Evolutionary conservation across 1,140 invertebrate species (phyloP), one percentile per base, ranked within the genome.

Genomic region (Tetramorium parvispinum): DNA sequence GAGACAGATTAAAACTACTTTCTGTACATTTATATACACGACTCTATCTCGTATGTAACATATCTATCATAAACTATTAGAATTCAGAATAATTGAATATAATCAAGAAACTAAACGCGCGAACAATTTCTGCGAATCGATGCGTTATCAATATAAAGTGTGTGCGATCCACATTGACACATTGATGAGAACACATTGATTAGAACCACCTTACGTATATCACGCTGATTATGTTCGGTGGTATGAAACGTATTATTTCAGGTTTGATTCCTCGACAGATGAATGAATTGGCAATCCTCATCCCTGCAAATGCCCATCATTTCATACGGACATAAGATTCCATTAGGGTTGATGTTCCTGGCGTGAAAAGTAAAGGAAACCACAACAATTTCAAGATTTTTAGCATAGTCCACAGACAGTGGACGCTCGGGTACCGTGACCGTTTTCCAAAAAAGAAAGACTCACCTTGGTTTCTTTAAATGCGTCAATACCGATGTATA

Each of bases 271-370:
- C 88, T 91, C 82, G 85, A 91, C 24, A 92, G 93, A 91, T 95
- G 94, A 87, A 94, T 78, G 87, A 89, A 95, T 87, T 91, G 91
- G 91, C 95, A 95, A 76, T 94, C 93, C 75, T 89, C 93, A 73
- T 95, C 95, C 70, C 90, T 94, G 91, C 95, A 95, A 68, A 93
- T 95, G 65, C 95, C 95, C 93, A 93, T 94, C 24, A 95, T 88
- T 79, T 95, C 94, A 81, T 91, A 95, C 0, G 95, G 95, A 85
- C 95, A 95, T 66, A 95, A 92, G 77, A 95, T 92, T 88, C 94
- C 94, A 91, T 95, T 87, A 8, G 91, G 91, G 85, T 93, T 88
- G 53, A 86, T 81, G 85, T 89, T 94, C 91, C 94, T 95, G 85
- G 76, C 91, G 89, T 78, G 13, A 82, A 91, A 79, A 92, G 89